A percentile compares a stretch with the other conserved stretches of the same genome.
Evolutionary conservation across 2,113 vertebrate species (phyloP).

Genomic region (Callipepla squamata): DNA sequence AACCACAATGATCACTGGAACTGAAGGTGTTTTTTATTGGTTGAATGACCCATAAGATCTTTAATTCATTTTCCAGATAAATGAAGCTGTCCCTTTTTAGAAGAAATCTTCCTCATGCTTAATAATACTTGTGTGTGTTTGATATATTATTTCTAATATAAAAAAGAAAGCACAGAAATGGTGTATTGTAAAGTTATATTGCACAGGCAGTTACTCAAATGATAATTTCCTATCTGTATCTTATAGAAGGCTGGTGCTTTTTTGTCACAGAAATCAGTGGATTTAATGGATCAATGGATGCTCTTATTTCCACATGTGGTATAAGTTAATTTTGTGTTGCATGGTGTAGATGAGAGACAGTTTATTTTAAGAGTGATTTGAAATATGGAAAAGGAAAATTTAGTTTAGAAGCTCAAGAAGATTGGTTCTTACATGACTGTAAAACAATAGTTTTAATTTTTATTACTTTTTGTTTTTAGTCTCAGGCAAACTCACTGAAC

Average conservation of each 20-base stretch:
- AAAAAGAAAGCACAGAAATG: background rate
- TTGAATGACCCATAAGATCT: background rate
- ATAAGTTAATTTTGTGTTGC: background rate
- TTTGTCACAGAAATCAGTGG: background rate
- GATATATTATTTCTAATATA: background rate
- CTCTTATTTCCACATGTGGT: background rate
- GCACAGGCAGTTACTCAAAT: background rate
- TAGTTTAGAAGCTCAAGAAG: background rate
- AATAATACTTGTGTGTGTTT: background rate
- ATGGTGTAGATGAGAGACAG: background rate
- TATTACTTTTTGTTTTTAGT: background rate
- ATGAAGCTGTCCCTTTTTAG: background rate
- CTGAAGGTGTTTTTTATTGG: background rate
- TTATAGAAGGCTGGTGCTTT: background rate
- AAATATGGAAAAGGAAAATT: background rate
- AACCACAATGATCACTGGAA: background rate
- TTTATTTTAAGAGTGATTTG: background rate
- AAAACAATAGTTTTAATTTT: background rate
- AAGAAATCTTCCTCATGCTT: background rate
- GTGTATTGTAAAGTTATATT: background rate
- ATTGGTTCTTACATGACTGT: background rate
- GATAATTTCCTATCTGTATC: background rate
- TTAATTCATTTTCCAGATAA: background rate
- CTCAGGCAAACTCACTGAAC: background rate
- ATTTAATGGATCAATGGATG: background rate